These are phyloP conservation scores for Zaprionus nigranus DNA, from an alignment of 1,140 invertebrate genomes.

Conservation along the genomic window DNA sequence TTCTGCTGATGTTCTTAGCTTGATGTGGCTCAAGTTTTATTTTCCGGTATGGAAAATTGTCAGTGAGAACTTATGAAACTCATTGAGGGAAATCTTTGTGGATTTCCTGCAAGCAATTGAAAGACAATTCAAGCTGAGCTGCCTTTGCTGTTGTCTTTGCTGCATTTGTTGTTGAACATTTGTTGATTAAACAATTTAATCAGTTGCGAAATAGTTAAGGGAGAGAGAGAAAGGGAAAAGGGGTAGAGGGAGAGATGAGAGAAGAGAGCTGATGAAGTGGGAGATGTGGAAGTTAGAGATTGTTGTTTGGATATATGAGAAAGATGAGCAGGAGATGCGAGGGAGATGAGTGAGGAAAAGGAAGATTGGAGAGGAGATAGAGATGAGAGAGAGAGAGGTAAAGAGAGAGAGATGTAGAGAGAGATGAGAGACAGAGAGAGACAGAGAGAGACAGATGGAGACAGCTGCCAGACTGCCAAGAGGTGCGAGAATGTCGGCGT, in stretches of 20 bases:
- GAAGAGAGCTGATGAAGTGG: too few species aligned
- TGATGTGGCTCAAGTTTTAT: neutral
- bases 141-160: neutral
- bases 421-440: neutral
- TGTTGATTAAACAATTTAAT: conserved; percentile 34
- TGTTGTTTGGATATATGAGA: too few species aligned
- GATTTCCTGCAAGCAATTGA: conserved; percentile 36
- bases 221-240: neutral
- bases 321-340: neutral
- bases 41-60: conserved; percentile 1
- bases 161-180: conserved; percentile 14
- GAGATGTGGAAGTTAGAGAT: too few species aligned
- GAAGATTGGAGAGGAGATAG: too few species aligned
- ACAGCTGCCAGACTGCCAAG: neutral
- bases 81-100: conserved; percentile 27
- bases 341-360: too few species aligned
- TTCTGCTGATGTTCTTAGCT: neutral
- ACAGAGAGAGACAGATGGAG: neutral
- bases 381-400: too few species aligned
- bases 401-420: neutral
- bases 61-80: neutral
- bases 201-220: conserved; percentile 29
- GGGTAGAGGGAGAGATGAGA: neutral
- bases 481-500: neutral
- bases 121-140: neutral